phyloP scores from a whole-genome alignment of 2,888 invertebrate genomes.

The Drosophila mettleri region DNA sequence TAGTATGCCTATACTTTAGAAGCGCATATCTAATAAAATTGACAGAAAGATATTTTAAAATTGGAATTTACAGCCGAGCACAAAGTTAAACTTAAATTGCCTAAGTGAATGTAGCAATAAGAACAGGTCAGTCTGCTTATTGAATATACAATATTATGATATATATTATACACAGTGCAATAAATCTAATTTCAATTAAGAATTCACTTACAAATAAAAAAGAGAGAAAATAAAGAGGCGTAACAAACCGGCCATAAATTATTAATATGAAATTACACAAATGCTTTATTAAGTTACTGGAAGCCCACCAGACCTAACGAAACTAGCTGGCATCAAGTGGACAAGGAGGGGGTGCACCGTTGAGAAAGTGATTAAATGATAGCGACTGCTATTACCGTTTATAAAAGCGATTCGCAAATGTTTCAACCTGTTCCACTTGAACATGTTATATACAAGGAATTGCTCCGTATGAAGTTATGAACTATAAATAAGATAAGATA shows the following conservation, averaged over 20 bases:
- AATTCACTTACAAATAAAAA: not conserved
- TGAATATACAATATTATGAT: not conserved
- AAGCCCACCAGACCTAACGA: not conserved
- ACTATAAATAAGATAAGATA: slow-evolving; percentile 2
- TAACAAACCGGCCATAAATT: slow-evolving; percentile 3
- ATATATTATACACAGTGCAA: not conserved
- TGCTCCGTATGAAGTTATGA: slow-evolving; percentile 10
- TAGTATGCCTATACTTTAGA: not conserved
- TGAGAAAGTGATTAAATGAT: slow-evolving; percentile 15
- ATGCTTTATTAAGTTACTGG: slow-evolving; percentile 1
- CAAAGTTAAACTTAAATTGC: not conserved
- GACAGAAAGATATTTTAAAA: not conserved
- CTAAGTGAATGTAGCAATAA: not conserved
- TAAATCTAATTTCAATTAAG: not conserved
- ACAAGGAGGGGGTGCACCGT: not conserved
- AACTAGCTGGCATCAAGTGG: not conserved
- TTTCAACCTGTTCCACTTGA: slow-evolving; percentile 19
- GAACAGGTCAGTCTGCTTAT: not conserved
- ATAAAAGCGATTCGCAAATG: slow-evolving; percentile 8
- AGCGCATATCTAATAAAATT: not conserved
- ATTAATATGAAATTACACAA: not conserved
- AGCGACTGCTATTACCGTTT: slow-evolving; percentile 18
- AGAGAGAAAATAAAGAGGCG: not conserved
- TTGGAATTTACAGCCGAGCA: not conserved
- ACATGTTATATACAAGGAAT: slow-evolving; percentile 9